phyloP scores from a whole-genome alignment of 2,888 invertebrate genomes.

The Cerastis leucographa region DNA sequence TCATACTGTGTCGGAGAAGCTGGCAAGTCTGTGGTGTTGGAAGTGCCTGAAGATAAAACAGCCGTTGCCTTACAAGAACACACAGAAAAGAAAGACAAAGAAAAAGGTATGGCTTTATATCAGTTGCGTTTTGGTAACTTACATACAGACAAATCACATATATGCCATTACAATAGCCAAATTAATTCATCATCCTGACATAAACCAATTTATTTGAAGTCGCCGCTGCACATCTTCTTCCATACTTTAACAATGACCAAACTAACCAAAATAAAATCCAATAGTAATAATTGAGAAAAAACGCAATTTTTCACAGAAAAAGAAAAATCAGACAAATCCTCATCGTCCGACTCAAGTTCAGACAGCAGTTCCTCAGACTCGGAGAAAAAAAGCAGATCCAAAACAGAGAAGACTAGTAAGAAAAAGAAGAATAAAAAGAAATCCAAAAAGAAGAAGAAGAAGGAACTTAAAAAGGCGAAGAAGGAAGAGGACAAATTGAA shows the following conservation, averaged over 20 bases:
- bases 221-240: background rate
- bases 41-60: slow-evolving; percentile 73
- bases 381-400: slow-evolving; percentile 80
- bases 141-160: background rate
- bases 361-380: slow-evolving; percentile 85
- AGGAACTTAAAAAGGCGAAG: slow-evolving; percentile 85
- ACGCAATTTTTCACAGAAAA: slow-evolving; percentile 46
- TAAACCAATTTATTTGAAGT: background rate
- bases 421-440: slow-evolving; percentile 90
- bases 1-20: slow-evolving; percentile 96
- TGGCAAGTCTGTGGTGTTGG: slow-evolving; percentile 84
- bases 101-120: slow-evolving; percentile 67
- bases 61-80: slow-evolving; percentile 48
- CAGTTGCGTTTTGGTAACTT: background rate
- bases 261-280: background rate
- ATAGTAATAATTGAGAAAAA: background rate
- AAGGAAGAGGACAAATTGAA: slow-evolving; percentile 90
- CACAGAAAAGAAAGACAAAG: slow-evolving; percentile 72
- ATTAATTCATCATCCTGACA: background rate
- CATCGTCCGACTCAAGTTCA: slow-evolving; percentile 80
- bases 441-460: slow-evolving; percentile 86
- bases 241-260: background rate
- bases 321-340: slow-evolving; percentile 75
- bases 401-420: slow-evolving; percentile 87
- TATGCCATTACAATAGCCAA: background rate